A percentile compares a stretch with the other conserved stretches of the same genome.
Evolutionary conservation across 2,797 vertebrate species (phyloP).

Genomic region (Heteromormyrus szaboi): DNA sequence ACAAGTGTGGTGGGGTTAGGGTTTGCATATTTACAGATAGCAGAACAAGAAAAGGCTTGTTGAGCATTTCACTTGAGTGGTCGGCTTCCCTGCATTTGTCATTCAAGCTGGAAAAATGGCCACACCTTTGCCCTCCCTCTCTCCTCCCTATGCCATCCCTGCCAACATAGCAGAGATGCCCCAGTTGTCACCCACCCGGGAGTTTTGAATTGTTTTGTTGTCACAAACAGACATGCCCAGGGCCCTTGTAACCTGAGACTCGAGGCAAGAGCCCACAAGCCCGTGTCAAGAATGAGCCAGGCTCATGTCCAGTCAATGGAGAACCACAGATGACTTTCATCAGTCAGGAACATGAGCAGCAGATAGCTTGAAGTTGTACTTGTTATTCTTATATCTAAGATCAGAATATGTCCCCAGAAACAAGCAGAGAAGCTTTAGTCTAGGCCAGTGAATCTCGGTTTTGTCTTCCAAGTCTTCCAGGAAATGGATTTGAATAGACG

Average conservation of each 20-base stretch:
- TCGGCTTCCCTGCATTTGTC: slow-evolving; percentile 46
- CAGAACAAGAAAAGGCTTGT: slow-evolving; percentile 53
- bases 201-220: slow-evolving; percentile 28
- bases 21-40: slow-evolving; percentile 51
- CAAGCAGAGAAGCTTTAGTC: not conserved
- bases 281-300: slow-evolving; percentile 1
- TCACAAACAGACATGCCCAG: slow-evolving; percentile 30
- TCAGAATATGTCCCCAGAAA: not conserved
- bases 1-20: not conserved
- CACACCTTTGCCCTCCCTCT: slow-evolving; percentile 31
- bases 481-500: slow-evolving; percentile 10
- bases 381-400: not conserved
- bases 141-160: not conserved
- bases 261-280: slow-evolving; percentile 22
- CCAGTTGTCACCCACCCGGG: slow-evolving; percentile 38
- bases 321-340: slow-evolving; percentile 15
- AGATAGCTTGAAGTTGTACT: not conserved
- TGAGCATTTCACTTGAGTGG: slow-evolving; percentile 49
- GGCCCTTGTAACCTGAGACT: slow-evolving; percentile 26
- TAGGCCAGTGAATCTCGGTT: not conserved
- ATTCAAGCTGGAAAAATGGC: slow-evolving; percentile 55
- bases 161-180: slow-evolving; percentile 25
- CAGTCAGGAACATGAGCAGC: not conserved
- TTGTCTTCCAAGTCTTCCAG: not conserved
- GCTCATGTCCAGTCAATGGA: slow-evolving; percentile 24